A percentile compares a stretch with the other conserved stretches of the same genome.
Conservation (phyloP, 2,888 invertebrate genomes). For the Acanthosepion lycidas region DNA sequence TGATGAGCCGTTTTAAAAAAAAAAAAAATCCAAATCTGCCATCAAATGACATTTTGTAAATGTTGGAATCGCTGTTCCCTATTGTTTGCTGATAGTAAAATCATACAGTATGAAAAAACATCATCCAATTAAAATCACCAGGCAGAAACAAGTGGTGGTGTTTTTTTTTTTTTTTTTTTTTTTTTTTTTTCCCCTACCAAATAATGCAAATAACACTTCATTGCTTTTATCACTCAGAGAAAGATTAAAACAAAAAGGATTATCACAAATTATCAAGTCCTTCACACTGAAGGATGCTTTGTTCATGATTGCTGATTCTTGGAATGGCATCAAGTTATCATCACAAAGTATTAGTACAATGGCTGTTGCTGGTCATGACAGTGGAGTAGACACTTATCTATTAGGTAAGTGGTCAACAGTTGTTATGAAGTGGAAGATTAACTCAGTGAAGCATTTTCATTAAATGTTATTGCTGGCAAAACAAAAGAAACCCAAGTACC, state of each 20-base stretch:
- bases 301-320: neutral
- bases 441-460: too few species aligned
- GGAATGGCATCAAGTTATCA: neutral
- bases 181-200: neutral
- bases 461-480: too few species aligned
- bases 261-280: neutral
- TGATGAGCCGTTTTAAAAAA: too few species aligned
- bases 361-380: too few species aligned
- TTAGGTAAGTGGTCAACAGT: too few species aligned
- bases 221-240: neutral
- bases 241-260: neutral
- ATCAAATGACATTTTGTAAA: neutral
- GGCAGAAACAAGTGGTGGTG: neutral
- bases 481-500: too few species aligned
- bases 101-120: neutral
- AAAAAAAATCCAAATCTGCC: too few species aligned
- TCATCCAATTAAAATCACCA: neutral
- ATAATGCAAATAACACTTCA: neutral
- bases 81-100: neutral
- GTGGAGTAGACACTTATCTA: too few species aligned
- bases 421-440: too few species aligned
- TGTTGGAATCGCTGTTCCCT: neutral
- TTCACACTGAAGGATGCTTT: conserved; percentile 33
- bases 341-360: neutral
- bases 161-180: neutral